A percentile compares a stretch with the other conserved stretches of the same genome.
Conservation (phyloP, 2,113 vertebrate genomes). For the Ornithorhynchus anatinus region DNA sequence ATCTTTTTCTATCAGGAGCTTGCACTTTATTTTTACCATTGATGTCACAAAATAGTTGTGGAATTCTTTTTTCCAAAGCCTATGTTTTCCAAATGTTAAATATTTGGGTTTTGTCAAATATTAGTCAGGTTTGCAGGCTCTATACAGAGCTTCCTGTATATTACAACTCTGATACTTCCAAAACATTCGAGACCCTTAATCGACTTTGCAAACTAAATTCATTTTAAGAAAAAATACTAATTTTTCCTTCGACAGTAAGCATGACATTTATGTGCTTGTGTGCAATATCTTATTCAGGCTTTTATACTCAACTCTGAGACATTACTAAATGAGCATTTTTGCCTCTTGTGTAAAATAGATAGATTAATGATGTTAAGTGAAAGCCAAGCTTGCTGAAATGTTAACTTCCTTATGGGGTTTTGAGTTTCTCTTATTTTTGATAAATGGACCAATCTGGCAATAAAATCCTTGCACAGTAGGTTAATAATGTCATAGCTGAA, state of each 20-base stretch:
- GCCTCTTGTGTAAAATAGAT: slow-evolving; percentile 75
- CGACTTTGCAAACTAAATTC: slow-evolving; percentile 24
- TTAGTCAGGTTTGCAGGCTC: neutral
- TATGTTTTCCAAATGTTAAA: neutral
- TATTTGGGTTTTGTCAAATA: neutral
- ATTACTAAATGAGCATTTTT: slow-evolving; percentile 69
- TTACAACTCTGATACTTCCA: neutral
- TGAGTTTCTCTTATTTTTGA: slow-evolving; percentile 81
- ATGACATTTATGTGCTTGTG: slow-evolving; percentile 53
- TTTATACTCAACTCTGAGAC: slow-evolving; percentile 53
- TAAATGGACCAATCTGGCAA: slow-evolving; percentile 80
- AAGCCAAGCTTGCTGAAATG: slow-evolving; percentile 74
- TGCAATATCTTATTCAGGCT: slow-evolving; percentile 56
- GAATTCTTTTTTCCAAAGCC: slow-evolving; percentile 4
- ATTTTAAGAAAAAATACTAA: slow-evolving; percentile 58
- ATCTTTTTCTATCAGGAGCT: slow-evolving; percentile 33
- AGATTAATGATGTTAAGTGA: slow-evolving; percentile 76
- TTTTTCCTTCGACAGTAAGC: slow-evolving; percentile 59
- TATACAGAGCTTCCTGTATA: neutral
- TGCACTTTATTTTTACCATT: slow-evolving; percentile 39
- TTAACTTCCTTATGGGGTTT: slow-evolving; percentile 78
- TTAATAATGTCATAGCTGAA: slow-evolving; percentile 83
- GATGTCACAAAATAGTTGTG: slow-evolving; percentile 27
- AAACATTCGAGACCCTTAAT: slow-evolving; percentile 7
- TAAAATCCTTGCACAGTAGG: slow-evolving; percentile 78